Conservation (phyloP, 2,888 invertebrate species). For the Acronicta psi region DNA sequence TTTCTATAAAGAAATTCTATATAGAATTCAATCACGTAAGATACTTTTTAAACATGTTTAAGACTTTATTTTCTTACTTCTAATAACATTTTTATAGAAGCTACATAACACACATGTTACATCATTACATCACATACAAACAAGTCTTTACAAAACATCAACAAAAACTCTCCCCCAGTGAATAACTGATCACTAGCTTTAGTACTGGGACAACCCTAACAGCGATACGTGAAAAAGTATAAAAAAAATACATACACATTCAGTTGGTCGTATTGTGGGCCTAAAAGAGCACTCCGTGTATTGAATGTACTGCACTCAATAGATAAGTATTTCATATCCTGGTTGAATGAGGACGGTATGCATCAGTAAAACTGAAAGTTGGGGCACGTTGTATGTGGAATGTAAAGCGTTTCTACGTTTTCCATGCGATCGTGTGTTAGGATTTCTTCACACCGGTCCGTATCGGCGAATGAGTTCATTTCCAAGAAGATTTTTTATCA, state of each 20-base stretch:
- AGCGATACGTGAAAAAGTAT: constrained; percentile 8
- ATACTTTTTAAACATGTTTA: too few relatives aligned
- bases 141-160: constrained; percentile 1
- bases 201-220: constrained; percentile 9
- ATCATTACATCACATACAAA: not conserved
- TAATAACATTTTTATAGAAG: not conserved
- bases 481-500: too few relatives aligned
- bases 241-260: constrained; percentile 37
- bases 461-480: not conserved
- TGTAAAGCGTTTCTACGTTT: constrained; percentile 49
- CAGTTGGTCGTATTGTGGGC: constrained; percentile 32
- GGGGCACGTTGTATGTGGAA: constrained; percentile 45
- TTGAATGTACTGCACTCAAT: constrained; percentile 66
- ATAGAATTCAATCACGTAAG: too few relatives aligned
- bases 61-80: too few relatives aligned
- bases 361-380: constrained; percentile 65
- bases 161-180: constrained; percentile 29
- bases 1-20: too few relatives aligned
- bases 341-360: constrained; percentile 56
- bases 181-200: constrained; percentile 16
- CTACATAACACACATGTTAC: not conserved
- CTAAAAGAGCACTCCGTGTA: constrained; percentile 56
- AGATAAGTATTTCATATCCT: constrained; percentile 69
- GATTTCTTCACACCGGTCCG: constrained; percentile 39
- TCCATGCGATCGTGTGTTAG: constrained; percentile 27